Percentiles rank a stretch among this genome's conserved stretches.
Conservation (phyloP, 92 coral and sea anemone genomes). For the Actinostola sp. region DNA sequence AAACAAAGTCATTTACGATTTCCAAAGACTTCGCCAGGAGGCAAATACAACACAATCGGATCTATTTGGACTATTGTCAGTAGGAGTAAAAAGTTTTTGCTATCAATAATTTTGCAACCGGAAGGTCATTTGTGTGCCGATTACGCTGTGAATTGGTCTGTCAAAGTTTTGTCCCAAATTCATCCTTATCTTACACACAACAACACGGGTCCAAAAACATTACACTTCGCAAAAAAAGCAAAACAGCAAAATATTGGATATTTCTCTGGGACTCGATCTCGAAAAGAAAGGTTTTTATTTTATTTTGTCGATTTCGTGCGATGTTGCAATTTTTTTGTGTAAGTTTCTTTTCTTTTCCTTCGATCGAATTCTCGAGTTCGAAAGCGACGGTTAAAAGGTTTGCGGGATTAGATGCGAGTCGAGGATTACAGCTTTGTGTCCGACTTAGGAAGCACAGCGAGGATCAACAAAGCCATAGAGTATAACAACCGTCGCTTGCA, state of each 20-base stretch:
- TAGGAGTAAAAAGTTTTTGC: slow-evolving; percentile 10
- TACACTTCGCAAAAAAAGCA: not conserved
- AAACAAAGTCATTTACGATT: slow-evolving; percentile 22
- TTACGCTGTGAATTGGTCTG: slow-evolving; percentile 13
- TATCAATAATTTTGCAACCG: slow-evolving; percentile 16
- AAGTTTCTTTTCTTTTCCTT: too few relatives aligned
- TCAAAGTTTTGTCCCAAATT: slow-evolving; percentile 7
- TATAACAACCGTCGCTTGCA: slow-evolving; percentile 21
- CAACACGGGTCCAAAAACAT: not conserved
- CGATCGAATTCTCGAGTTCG: not conserved
- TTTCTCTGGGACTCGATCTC: too few relatives aligned
- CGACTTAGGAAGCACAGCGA: not conserved
- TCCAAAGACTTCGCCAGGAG: slow-evolving; percentile 27
- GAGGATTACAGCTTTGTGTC: not conserved
- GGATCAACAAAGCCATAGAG: slow-evolving; percentile 14
- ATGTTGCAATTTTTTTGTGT: not conserved
- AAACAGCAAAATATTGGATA: not conserved
- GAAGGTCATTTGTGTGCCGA: slow-evolving; percentile 25
- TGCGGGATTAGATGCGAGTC: slow-evolving; percentile 14
- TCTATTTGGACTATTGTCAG: slow-evolving; percentile 22
- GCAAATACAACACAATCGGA: slow-evolving; percentile 19
- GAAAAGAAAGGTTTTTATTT: not conserved
- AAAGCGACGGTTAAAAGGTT: too few relatives aligned
- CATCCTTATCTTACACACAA: not conserved
- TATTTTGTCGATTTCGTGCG: not conserved